These are phyloP conservation scores for Pterois miles DNA, from an alignment of 2,797 vertebrate genomes.

Conservation along the genomic window DNA sequence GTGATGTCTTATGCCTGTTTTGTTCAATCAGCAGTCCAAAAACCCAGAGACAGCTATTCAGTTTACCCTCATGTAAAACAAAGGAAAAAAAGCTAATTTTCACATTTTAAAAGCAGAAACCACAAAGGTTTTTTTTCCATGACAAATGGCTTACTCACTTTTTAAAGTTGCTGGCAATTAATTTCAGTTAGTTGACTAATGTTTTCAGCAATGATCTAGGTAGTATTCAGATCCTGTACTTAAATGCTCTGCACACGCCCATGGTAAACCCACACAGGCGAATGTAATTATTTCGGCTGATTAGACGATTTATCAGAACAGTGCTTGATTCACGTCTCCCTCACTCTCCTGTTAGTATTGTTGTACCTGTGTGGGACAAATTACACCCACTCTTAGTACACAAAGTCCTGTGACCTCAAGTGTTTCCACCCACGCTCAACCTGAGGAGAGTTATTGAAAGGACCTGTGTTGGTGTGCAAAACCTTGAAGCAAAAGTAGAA, in stretches of 20 bases:
- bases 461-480: not conserved
- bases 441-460: conserved; percentile 8
- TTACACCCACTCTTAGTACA: conserved; percentile 10
- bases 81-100: not conserved
- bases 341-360: conserved; percentile 7
- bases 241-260: not conserved
- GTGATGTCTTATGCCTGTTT: not conserved
- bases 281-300: conserved; percentile 18
- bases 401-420: conserved; percentile 7
- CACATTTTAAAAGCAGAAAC: not conserved
- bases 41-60: not conserved
- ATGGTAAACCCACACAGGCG: conserved; percentile 1
- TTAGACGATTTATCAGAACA: conserved; percentile 20
- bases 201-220: not conserved
- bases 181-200: not conserved
- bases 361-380: conserved; percentile 3
- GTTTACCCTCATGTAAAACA: not conserved
- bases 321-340: not conserved
- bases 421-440: conserved; percentile 22
- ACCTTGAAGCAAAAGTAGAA: not conserved
- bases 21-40: not conserved
- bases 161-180: not conserved
- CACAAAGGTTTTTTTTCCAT: not conserved
- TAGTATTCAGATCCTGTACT: not conserved
- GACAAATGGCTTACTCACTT: not conserved